Conservation (phyloP, 2,113 vertebrate species). For the Trachemys scripta region DNA sequence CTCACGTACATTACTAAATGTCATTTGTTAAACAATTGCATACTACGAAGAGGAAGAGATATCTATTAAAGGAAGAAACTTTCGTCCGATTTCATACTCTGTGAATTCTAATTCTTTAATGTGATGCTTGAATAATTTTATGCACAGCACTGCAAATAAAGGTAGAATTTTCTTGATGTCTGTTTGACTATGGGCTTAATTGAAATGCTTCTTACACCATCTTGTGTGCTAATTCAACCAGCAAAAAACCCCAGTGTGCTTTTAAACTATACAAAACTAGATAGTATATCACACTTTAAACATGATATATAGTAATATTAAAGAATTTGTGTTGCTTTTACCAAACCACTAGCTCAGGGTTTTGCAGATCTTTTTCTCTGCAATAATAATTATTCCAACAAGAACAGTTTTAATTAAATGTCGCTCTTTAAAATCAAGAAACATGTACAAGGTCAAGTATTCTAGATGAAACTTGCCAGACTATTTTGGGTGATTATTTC, state of each 20-base stretch:
- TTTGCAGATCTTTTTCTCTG: constrained; percentile 56
- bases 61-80: constrained; percentile 53
- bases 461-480: background rate
- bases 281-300: constrained; percentile 59
- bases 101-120: constrained; percentile 59
- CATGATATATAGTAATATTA: constrained; percentile 22
- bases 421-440: constrained; percentile 69
- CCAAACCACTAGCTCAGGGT: constrained; percentile 35
- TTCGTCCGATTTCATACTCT: constrained; percentile 60
- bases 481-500: background rate
- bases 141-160: constrained; percentile 64
- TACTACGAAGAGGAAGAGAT: constrained; percentile 43
- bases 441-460: constrained; percentile 65
- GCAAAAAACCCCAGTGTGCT: constrained; percentile 46
- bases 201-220: constrained; percentile 69
- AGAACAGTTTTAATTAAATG: constrained; percentile 71
- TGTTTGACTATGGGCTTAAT: constrained; percentile 76
- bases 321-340: constrained; percentile 55
- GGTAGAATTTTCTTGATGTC: constrained; percentile 53
- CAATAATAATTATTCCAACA: constrained; percentile 66
- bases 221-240: constrained; percentile 74
- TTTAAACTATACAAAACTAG: constrained; percentile 63
- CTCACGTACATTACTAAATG: constrained; percentile 73
- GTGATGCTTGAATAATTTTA: constrained; percentile 77
- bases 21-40: constrained; percentile 64